phyloP scores from a whole-genome alignment of 2,888 invertebrate genomes.

The Cryptocephalus moraei region DNA sequence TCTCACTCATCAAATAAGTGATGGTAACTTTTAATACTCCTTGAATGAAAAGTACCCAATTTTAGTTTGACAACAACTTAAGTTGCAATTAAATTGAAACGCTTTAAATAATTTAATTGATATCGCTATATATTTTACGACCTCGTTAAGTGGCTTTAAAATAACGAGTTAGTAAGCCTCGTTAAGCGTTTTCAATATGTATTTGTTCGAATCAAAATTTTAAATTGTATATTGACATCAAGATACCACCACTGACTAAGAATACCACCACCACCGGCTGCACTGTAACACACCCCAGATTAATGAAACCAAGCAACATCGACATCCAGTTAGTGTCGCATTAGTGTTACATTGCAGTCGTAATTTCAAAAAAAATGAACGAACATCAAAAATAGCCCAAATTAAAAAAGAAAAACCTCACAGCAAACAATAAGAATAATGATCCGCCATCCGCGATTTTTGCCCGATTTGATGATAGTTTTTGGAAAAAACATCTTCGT shows the following conservation, averaged over 20 bases:
- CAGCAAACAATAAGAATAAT: slow-evolving; percentile 36
- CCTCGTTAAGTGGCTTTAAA: too few relatives aligned
- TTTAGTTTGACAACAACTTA: too few relatives aligned
- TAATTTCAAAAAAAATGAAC: slow-evolving; percentile 36
- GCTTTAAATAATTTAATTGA: too few relatives aligned
- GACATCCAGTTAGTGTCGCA: slow-evolving; percentile 39
- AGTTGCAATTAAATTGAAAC: too few relatives aligned
- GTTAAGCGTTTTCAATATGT: too few relatives aligned
- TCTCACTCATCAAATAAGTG: slow-evolving; percentile 29
- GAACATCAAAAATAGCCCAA: slow-evolving; percentile 39
- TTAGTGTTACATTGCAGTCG: slow-evolving; percentile 42
- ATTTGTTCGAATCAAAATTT: background rate
- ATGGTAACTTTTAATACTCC: slow-evolving; percentile 8
- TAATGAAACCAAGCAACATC: slow-evolving; percentile 38
- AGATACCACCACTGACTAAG: slow-evolving; percentile 15
- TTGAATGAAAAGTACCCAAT: too few relatives aligned
- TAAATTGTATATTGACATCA: background rate
- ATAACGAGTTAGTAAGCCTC: too few relatives aligned
- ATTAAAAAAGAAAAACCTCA: slow-evolving; percentile 38
- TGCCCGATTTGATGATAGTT: too few relatives aligned
- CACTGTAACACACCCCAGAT: slow-evolving; percentile 37
- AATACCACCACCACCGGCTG: slow-evolving; percentile 36
- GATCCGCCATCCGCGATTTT: slow-evolving; percentile 21
- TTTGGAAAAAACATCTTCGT: too few relatives aligned
- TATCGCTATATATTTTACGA: too few relatives aligned